These are phyloP conservation scores for Papilio gigon DNA, from an alignment of 2,888 invertebrate species.

Conservation along the genomic window DNA sequence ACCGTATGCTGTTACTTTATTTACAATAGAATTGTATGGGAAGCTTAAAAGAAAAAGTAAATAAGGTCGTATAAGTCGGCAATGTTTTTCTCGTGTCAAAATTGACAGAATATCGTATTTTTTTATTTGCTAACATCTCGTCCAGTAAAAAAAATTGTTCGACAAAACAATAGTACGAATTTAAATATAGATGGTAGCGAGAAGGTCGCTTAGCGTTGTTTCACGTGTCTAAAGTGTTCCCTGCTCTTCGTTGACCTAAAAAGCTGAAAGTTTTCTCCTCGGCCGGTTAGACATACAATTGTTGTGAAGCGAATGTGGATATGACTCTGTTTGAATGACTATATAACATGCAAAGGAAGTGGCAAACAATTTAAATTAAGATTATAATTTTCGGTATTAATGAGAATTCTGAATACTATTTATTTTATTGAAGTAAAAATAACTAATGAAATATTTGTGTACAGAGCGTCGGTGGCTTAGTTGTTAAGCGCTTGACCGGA, in stretches of 20 bases:
- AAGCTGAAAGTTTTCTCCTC: slow-evolving; percentile 28
- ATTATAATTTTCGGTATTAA: neutral
- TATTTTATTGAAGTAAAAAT: no score
- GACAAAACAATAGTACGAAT: slow-evolving; percentile 8
- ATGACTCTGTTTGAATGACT: neutral
- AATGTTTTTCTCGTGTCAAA: neutral
- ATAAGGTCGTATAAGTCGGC: no score
- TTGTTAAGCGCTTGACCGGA: no score
- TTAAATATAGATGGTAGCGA: slow-evolving; percentile 34
- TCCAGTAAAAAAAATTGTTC: neutral
- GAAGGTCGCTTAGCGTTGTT: slow-evolving; percentile 27
- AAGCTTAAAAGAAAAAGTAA: no score
- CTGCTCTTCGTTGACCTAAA: slow-evolving; percentile 32
- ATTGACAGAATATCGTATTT: neutral
- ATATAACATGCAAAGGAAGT: neutral
- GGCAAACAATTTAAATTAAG: no score
- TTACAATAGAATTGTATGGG: no score
- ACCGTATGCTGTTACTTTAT: no score
- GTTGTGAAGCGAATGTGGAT: neutral
- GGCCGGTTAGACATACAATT: slow-evolving; percentile 14
- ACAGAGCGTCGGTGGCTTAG: no score
- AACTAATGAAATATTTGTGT: no score
- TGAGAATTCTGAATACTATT: no score
- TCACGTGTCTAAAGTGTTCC: slow-evolving; percentile 34
- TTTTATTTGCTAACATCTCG: neutral